Evolutionary conservation across 2,888 invertebrate genomes (phyloP).

Genomic region (Amphipoea lucens): DNA sequence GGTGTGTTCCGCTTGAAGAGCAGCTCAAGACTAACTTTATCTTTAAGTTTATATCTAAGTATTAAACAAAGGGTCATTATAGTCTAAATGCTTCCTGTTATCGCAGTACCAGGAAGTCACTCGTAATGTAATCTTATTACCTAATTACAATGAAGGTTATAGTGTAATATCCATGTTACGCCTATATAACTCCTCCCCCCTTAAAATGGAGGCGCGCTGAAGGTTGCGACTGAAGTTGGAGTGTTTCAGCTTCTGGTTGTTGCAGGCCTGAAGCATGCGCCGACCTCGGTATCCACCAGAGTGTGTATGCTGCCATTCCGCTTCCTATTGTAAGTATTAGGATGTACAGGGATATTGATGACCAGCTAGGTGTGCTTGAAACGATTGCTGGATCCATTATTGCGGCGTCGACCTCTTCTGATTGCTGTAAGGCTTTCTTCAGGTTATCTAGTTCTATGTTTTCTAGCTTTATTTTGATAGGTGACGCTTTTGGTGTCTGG

Average conservation of each 20-base stretch:
- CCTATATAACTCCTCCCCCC: constrained; percentile 23
- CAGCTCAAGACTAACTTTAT: neutral
- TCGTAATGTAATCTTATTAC: neutral
- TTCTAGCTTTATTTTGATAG: constrained; percentile 6
- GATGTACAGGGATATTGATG: constrained; percentile 5
- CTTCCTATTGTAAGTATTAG: neutral
- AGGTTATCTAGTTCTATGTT: constrained; percentile 6
- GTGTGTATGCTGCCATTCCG: neutral
- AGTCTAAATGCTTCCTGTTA: constrained; percentile 4
- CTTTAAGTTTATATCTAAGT: neutral
- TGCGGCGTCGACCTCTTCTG: neutral
- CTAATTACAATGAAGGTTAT: constrained; percentile 7
- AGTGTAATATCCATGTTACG: neutral
- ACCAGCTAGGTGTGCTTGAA: constrained; percentile 18
- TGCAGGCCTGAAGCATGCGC: constrained; percentile 5
- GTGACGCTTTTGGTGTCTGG: neutral
- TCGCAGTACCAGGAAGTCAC: constrained; percentile 6
- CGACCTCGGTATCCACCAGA: constrained; percentile 21
- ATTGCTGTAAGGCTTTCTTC: neutral
- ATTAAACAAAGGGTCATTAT: too few relatives aligned
- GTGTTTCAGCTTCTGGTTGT: constrained; percentile 7
- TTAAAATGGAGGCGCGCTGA: constrained; percentile 23
- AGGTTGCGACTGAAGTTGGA: constrained; percentile 15
- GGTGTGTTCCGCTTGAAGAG: neutral
- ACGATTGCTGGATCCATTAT: neutral